Evolutionary conservation across 2,888 invertebrate genomes (phyloP), one percentile per base, ranked within the genome.

Genomic region (Agriotes lineatus): DNA sequence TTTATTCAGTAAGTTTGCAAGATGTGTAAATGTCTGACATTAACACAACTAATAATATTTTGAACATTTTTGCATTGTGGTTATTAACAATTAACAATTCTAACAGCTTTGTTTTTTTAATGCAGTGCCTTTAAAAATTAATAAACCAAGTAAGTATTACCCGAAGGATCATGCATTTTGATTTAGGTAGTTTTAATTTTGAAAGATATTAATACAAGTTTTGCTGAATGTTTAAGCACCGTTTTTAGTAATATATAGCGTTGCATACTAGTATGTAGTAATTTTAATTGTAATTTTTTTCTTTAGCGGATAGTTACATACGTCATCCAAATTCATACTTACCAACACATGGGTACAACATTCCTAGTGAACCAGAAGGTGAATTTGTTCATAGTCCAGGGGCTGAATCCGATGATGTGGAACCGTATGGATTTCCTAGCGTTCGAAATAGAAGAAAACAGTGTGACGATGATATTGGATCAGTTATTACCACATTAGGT

Each of bases 261-360:
- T n/a, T n/a, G n/a, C n/a, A n/a, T n/a, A n/a, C n/a, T n/a, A n/a
- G n/a, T n/a, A 16, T 7, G 9, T 25, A 33, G 14, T 45, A 25
- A 25, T 20, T n/a, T 19, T 9, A 20, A 52, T 3, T 30, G 5
- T 4, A 52, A 14, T 16, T 37, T 37, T 1, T 37, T 70, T 70
- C 74, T 72, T 35, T 72, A 83, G 82, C 82, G 69, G 90, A 91
- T 78, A 90, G 90, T 80, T 94, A 94, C 85, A 87, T 93, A 79
- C 88, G 93, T 78, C 94, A 95, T 87, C 94, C 93, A 67, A 93
- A 95, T 85, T 90, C 92, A 77, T 95, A 95, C 86, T 88, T 95
- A 79, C 93, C 93, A 61, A 85, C 87, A 71, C 85, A 85, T 76
- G 82, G 82, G 59, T 90, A 91, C 82, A 90, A 90, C 80, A 90